Evolutionary conservation across 2,113 vertebrate genomes (phyloP).

Genomic region (Catharus bicknelli): DNA sequence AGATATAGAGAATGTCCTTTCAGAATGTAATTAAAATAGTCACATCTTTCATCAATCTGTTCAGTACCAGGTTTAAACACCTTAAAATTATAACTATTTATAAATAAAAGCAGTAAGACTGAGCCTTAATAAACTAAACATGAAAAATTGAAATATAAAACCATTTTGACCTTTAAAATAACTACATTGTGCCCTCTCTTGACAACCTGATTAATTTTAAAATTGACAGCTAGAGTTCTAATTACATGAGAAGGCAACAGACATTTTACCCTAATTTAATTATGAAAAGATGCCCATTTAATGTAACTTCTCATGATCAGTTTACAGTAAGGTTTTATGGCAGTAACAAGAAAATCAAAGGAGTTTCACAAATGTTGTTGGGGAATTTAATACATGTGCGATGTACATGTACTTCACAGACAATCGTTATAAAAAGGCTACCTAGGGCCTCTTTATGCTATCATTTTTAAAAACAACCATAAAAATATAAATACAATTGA

Average conservation of each 20-base stretch:
- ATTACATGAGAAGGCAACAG: background rate
- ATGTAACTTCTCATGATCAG: background rate
- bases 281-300: background rate
- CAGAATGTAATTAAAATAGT: background rate
- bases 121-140: background rate
- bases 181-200: background rate
- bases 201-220: conserved; percentile 12
- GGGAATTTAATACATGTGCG: background rate
- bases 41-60: background rate
- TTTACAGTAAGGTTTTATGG: background rate
- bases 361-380: background rate
- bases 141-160: background rate
- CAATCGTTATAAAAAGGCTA: background rate
- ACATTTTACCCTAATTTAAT: conserved; percentile 20
- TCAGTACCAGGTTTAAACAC: background rate
- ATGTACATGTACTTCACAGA: background rate
- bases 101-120: background rate
- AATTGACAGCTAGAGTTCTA: conserved; percentile 5
- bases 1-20: background rate
- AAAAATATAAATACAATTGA: background rate
- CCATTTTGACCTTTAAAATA: conserved; percentile 12
- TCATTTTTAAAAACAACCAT: fast-evolving
- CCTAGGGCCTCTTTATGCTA: background rate
- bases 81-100: background rate
- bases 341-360: background rate